These are phyloP conservation scores for Esperia sulphurella DNA, from an alignment of 2,888 invertebrate species.

Conservation along the genomic window DNA sequence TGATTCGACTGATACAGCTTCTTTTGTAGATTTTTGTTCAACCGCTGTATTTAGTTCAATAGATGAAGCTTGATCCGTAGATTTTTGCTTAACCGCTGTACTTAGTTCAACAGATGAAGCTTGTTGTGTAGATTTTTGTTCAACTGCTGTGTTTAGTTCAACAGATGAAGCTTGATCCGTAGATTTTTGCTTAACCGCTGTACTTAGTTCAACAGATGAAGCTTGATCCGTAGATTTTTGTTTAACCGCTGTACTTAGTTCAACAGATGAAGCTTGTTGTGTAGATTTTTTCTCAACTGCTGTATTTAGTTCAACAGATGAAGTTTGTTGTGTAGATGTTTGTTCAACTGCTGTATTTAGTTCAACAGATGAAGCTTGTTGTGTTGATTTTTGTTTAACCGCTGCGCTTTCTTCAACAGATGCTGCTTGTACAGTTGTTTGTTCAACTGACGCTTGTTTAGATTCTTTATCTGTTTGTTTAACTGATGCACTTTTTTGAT, in stretches of 20 bases:
- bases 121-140: constrained; percentile 11
- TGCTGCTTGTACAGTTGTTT: constrained; percentile 9
- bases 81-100: constrained; percentile 8
- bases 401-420: constrained; percentile 12
- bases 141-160: constrained; percentile 11
- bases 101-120: not conserved
- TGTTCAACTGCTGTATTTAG: constrained; percentile 4
- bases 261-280: not conserved
- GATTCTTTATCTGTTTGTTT: constrained; percentile 16
- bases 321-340: constrained; percentile 8
- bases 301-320: not conserved
- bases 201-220: constrained; percentile 12
- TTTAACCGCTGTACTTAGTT: not conserved
- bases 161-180: constrained; percentile 14
- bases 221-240: not conserved
- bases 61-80: constrained; percentile 4
- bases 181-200: constrained; percentile 11
- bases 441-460: constrained; percentile 5
- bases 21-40: constrained; percentile 9
- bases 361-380: not conserved
- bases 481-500: constrained; percentile 11
- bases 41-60: constrained; percentile 1
- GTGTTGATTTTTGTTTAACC: constrained; percentile 13
- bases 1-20: not conserved
- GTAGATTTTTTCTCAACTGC: constrained; percentile 9